A percentile compares a stretch with the other conserved stretches of the same genome.
These are phyloP conservation scores for Agapornis roseicollis DNA, from an alignment of 2,113 vertebrate species.

Conservation along the genomic window DNA sequence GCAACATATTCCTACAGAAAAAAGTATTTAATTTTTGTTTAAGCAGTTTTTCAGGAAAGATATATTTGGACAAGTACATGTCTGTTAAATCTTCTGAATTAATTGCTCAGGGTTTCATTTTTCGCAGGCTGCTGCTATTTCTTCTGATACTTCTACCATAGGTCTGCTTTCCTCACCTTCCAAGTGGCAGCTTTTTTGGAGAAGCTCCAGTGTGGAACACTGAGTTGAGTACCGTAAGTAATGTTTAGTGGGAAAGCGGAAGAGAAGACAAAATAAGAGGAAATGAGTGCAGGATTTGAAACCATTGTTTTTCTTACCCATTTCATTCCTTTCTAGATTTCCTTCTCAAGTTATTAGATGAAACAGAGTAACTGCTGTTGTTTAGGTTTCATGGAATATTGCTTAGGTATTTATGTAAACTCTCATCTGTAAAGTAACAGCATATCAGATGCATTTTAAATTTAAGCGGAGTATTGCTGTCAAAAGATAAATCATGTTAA, in stretches of 20 bases:
- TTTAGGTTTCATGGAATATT: background rate
- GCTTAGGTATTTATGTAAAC: background rate
- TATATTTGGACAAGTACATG: background rate
- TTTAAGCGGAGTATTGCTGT: background rate
- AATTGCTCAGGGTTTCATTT: background rate
- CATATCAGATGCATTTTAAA: background rate
- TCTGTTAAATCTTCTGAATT: background rate
- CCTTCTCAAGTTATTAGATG: background rate
- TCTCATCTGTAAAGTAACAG: background rate
- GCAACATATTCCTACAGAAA: background rate
- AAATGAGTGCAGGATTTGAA: background rate
- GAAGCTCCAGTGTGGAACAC: background rate
- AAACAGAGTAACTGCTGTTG: background rate
- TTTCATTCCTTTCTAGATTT: background rate
- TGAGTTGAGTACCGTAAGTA: background rate
- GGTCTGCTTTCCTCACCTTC: fast-evolving
- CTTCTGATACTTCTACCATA: background rate
- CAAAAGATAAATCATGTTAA: background rate
- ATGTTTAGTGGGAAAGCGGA: background rate
- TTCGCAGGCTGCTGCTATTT: background rate
- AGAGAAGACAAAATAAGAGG: background rate
- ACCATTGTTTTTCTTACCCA: background rate
- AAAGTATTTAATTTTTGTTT: background rate
- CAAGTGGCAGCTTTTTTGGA: background rate
- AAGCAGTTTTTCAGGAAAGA: background rate